Evolutionary conservation across 2,113 vertebrate species (phyloP), one percentile per base, ranked within the genome.

Genomic region (Mobula birostris): DNA sequence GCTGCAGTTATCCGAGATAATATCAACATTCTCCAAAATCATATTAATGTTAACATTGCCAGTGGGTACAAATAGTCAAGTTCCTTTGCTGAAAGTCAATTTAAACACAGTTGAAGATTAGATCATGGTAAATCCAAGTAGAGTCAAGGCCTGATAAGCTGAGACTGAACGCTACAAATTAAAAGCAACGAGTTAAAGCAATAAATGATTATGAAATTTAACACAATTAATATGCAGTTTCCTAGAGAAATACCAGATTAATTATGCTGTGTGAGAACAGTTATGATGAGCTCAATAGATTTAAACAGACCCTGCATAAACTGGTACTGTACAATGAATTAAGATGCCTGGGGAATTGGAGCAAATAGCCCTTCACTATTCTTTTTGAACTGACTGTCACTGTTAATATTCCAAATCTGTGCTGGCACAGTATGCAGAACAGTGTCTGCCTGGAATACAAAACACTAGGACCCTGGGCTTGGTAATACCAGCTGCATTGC

Each of bases 401-500:
- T 93, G 70, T 93, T 93, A 93, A 93, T 93, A 93, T 93, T 93
- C 70, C 68, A 93, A 93, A 93, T 48, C 68, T 93, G 68, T 29
- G 32, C 70, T 93, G 36, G 66, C 91, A 72, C 68, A 93, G 70
- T 56, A 76, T 74, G 68, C 11, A 72, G 91, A 93, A 29, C 12
- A 56, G 40, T 56, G 21, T 36, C 72, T 76, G 91, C 9, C 24
- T 74, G 70, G 91, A 93, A 93, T 93, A 40, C 36, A 93, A 74
- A 93, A 93, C 5, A 11, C 29, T 93, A 48, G 70, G 91, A 74
- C 70, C 68, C 11, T 48, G 91, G 72, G 91, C 21, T 48, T 72
- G 68, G 36, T 93, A 74, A 27, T 40, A 21, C 90, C 66, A 70
- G 63, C 63, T 92, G 90, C 68, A 92, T 27, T 93, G 66, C 70